Conservation (phyloP, 2,797 vertebrate genomes). For the Neostethus bicornis region DNA sequence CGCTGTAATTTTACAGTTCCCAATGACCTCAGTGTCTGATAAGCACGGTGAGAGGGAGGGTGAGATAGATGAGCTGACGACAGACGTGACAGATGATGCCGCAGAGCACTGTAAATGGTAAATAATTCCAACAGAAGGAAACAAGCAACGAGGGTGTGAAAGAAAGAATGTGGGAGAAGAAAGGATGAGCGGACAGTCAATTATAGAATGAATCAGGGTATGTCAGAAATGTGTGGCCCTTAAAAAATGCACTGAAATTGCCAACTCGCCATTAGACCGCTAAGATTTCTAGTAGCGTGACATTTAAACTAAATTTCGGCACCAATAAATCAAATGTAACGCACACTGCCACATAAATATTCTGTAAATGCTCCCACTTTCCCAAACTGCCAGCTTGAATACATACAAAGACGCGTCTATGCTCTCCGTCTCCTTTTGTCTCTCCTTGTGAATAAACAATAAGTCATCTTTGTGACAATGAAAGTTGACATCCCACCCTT, state of each 20-base stretch:
- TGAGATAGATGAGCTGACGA: slow-evolving; percentile 15
- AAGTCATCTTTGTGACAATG: slow-evolving; percentile 64
- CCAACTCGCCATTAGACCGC: slow-evolving; percentile 23
- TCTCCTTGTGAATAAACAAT: slow-evolving; percentile 68
- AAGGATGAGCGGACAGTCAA: slow-evolving; percentile 39
- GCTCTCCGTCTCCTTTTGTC: slow-evolving; percentile 44
- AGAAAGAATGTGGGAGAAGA: slow-evolving; percentile 25
- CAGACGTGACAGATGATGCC: slow-evolving; percentile 52
- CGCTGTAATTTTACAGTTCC: slow-evolving; percentile 33
- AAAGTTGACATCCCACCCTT: slow-evolving; percentile 61
- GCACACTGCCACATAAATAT: background rate
- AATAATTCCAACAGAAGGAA: slow-evolving; percentile 59
- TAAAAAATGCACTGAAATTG: slow-evolving; percentile 34
- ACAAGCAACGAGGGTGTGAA: slow-evolving; percentile 18
- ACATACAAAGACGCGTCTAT: slow-evolving; percentile 43
- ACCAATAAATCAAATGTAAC: slow-evolving; percentile 40
- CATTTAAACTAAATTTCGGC: slow-evolving; percentile 41
- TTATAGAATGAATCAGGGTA: slow-evolving; percentile 50
- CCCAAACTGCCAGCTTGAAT: slow-evolving; percentile 3
- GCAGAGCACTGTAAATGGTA: slow-evolving; percentile 47
- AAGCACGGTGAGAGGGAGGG: slow-evolving; percentile 32
- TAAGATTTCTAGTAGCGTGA: slow-evolving; percentile 30
- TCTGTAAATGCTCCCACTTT: background rate
- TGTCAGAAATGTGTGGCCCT: slow-evolving; percentile 61
- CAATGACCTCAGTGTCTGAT: slow-evolving; percentile 63